phyloP scores from a whole-genome alignment of 2,888 invertebrate species.

The Dilophus febrilis region DNA sequence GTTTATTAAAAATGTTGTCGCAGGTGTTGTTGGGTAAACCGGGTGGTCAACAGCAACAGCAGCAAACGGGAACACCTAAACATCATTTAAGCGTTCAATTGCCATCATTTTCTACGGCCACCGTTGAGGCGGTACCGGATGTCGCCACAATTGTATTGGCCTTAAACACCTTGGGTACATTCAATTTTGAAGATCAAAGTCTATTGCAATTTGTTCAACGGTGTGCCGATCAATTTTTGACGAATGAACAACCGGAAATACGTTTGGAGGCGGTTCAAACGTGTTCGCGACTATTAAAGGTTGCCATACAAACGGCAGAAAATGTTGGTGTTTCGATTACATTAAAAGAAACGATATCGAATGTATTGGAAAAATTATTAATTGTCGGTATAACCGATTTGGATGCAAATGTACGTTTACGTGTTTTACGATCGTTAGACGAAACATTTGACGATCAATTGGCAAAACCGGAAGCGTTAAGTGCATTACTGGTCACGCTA shows the following conservation, averaged over 20 bases:
- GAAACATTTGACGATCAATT: slow-evolving; percentile 85
- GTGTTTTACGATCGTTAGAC: slow-evolving; percentile 81
- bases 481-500: slow-evolving; percentile 81
- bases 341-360: slow-evolving; percentile 73
- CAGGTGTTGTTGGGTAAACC: slow-evolving; percentile 79
- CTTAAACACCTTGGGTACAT: slow-evolving; percentile 75
- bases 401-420: slow-evolving; percentile 84
- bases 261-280: slow-evolving; percentile 89
- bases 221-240: slow-evolving; percentile 81
- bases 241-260: slow-evolving; percentile 81
- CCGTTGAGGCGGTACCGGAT: slow-evolving; percentile 42
- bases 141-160: slow-evolving; percentile 78
- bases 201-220: slow-evolving; percentile 81
- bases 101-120: slow-evolving; percentile 19
- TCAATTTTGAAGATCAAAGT: slow-evolving; percentile 83
- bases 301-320: slow-evolving; percentile 45
- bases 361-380: slow-evolving; percentile 78
- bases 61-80: slow-evolving; percentile 43
- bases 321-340: slow-evolving; percentile 52
- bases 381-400: slow-evolving; percentile 90
- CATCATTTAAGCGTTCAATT: slow-evolving; percentile 32
- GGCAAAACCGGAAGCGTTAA: slow-evolving; percentile 90
- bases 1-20: slow-evolving; percentile 79
- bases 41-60: slow-evolving; percentile 43
- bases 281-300: slow-evolving; percentile 71